Percentiles rank a stretch among this genome's conserved stretches.
These are phyloP conservation scores for Tolypeutes matacus DNA, from an alignment of 2,797 vertebrate species.

Conservation along the genomic window DNA sequence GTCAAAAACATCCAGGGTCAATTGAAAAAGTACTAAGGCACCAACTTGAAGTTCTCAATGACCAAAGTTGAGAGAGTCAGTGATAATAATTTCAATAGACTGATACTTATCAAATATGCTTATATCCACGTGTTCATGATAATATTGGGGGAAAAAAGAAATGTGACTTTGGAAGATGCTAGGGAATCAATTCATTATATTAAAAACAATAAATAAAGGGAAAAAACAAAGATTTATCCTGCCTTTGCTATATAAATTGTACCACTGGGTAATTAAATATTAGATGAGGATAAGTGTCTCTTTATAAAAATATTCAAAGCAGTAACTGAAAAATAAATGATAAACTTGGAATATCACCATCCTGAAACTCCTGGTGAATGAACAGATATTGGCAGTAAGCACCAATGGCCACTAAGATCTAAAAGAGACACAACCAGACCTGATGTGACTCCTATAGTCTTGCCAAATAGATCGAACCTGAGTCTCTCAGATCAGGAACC, in stretches of 20 bases:
- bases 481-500: neutral
- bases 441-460: neutral
- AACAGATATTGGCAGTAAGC: neutral
- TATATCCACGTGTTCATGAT: neutral
- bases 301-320: slow-evolving; percentile 13
- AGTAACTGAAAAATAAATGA: slow-evolving; percentile 3
- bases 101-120: neutral
- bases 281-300: neutral
- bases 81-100: neutral
- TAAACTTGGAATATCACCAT: neutral
- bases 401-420: neutral
- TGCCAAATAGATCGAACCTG: neutral
- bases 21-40: neutral
- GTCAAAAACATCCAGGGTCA: neutral
- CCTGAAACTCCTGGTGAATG: neutral
- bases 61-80: neutral
- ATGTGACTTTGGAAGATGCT: neutral
- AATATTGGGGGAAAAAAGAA: neutral
- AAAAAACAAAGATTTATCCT: slow-evolving; percentile 22
- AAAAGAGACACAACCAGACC: neutral
- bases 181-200: neutral
- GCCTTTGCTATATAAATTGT: neutral
- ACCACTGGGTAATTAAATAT: neutral
- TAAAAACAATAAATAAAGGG: slow-evolving; percentile 9
- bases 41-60: neutral